Conservation (phyloP, 2,113 vertebrate species). For the Psilopogon haemacephalus region DNA sequence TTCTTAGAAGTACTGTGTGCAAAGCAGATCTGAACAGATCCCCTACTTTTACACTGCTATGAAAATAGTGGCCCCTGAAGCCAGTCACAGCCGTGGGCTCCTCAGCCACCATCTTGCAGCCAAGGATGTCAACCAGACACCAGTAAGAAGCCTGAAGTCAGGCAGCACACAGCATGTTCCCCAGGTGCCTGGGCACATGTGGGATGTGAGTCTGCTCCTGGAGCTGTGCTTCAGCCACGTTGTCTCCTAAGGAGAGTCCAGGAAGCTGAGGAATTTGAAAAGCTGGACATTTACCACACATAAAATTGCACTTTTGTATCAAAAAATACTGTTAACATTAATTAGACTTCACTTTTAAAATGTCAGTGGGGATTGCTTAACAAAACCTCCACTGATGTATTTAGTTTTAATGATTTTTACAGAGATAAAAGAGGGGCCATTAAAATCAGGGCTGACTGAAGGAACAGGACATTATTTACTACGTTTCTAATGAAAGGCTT, state of each 20-base stretch:
- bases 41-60: neutral
- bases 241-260: neutral
- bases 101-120: neutral
- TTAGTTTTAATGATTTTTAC: conserved; percentile 22
- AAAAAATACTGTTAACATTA: neutral
- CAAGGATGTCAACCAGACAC: neutral
- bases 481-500: neutral
- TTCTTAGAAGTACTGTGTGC: neutral
- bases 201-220: neutral
- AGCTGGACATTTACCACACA: neutral
- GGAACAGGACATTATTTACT: conserved; percentile 12
- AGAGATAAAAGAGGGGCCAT: neutral
- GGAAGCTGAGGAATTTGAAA: neutral
- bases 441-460: neutral
- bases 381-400: neutral
- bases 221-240: fast-evolving
- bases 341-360: conserved; percentile 25
- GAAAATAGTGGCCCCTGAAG: neutral
- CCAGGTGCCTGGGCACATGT: neutral
- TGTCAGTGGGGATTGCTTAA: neutral
- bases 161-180: neutral
- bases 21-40: neutral
- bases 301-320: neutral
- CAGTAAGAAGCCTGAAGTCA: fast-evolving
- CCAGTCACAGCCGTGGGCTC: neutral